Percentiles rank a stretch among this genome's conserved stretches.
These are phyloP conservation scores for Brachionus paranguensis DNA, from an alignment of 1,140 invertebrate genomes.

Conservation along the genomic window DNA sequence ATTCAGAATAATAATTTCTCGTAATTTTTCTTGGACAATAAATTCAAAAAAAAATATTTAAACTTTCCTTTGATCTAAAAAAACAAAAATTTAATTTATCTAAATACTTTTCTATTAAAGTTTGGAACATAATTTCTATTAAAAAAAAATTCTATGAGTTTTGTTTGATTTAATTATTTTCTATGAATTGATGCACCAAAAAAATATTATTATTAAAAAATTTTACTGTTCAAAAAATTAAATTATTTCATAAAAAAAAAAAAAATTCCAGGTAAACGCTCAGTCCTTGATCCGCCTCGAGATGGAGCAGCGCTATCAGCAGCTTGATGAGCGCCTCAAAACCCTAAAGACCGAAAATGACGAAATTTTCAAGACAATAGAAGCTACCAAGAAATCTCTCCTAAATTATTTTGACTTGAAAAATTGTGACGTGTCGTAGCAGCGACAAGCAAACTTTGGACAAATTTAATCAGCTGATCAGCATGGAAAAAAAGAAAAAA, in stretches of 20 bases:
- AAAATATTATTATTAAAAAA: neutral
- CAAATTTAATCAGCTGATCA: slow-evolving; percentile 21
- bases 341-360: slow-evolving; percentile 78
- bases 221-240: neutral
- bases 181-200: too few relatives aligned
- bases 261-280: slow-evolving; percentile 13
- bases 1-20: too few relatives aligned
- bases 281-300: slow-evolving; percentile 42
- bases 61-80: too few relatives aligned
- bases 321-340: slow-evolving; percentile 72
- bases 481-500: slow-evolving; percentile 48
- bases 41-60: too few relatives aligned
- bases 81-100: too few relatives aligned
- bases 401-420: slow-evolving; percentile 73
- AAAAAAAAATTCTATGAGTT: too few relatives aligned
- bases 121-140: too few relatives aligned
- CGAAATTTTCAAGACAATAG: slow-evolving; percentile 85
- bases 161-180: too few relatives aligned
- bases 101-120: too few relatives aligned
- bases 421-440: slow-evolving; percentile 66
- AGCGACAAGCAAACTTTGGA: neutral
- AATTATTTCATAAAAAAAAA: neutral
- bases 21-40: too few relatives aligned
- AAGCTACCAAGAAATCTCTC: slow-evolving; percentile 81
- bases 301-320: slow-evolving; percentile 65